Conservation (phyloP, 2,888 invertebrate genomes). For the Troglohyphantes excavatus region DNA sequence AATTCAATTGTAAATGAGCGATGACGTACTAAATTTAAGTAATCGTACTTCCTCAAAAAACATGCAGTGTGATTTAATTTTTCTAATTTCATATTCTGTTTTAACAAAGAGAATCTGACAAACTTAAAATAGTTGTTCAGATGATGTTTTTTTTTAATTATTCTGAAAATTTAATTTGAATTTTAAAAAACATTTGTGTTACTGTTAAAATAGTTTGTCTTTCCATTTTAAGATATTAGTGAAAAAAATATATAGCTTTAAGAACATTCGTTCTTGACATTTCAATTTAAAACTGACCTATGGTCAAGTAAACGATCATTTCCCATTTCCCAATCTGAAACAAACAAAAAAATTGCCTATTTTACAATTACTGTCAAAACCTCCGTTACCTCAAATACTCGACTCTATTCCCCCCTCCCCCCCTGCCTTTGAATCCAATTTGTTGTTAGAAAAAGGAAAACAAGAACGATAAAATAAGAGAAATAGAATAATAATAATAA, state of each 20-base stretch:
- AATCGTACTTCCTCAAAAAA: no score
- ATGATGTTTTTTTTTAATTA: no score
- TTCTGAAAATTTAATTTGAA: no score
- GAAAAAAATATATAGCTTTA: neutral
- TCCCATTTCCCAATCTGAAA: neutral
- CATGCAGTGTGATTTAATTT: no score
- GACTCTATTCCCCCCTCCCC: neutral
- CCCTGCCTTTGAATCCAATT: slow-evolving; percentile 41
- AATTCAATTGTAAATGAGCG: no score
- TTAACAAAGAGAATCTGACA: no score
- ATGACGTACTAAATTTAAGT: no score
- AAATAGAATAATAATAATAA: slow-evolving; percentile 12
- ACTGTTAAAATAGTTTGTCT: neutral
- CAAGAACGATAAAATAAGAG: neutral
- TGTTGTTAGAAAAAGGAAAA: slow-evolving; percentile 29
- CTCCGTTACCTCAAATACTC: neutral
- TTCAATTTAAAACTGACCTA: slow-evolving; percentile 55
- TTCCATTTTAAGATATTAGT: neutral
- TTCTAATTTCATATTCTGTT: no score
- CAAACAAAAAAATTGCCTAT: slow-evolving; percentile 21
- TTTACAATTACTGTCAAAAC: slow-evolving; percentile 39
- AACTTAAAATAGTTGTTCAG: no score
- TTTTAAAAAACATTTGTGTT: neutral
- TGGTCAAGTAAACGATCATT: slow-evolving; percentile 26
- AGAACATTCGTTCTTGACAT: slow-evolving; percentile 35